phyloP scores from a whole-genome alignment of 2,888 invertebrate genomes.

The Cantharis flavilabris region DNA sequence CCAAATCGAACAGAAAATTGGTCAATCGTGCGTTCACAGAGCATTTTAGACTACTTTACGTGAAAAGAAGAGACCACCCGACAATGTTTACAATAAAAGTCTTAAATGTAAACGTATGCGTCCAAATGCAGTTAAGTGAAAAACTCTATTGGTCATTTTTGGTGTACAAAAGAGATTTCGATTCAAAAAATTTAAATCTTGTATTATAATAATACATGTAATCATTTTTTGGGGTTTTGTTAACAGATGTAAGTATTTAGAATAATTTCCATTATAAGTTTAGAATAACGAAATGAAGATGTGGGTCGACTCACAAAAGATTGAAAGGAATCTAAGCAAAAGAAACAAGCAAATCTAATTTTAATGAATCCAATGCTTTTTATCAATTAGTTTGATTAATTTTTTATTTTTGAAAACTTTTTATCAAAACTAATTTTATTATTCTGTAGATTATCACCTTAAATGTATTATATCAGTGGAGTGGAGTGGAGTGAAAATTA shows the following conservation, averaged over 20 bases:
- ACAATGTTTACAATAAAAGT: slow-evolving; percentile 23
- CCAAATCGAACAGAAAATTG: slow-evolving; percentile 27
- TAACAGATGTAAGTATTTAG: background rate
- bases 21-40: slow-evolving; percentile 23
- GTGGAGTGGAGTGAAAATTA: background rate
- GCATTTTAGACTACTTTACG: slow-evolving; percentile 7
- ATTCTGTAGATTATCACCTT: background rate
- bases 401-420: background rate
- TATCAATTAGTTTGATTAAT: slow-evolving; percentile 7
- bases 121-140: slow-evolving; percentile 31
- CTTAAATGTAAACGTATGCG: slow-evolving; percentile 21
- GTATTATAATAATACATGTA: background rate
- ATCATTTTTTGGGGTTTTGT: background rate
- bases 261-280: background rate
- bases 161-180: slow-evolving; percentile 5
- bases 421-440: slow-evolving; percentile 2
- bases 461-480: background rate
- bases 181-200: slow-evolving; percentile 7
- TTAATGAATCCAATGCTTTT: slow-evolving; percentile 13
- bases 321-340: background rate
- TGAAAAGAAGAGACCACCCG: slow-evolving; percentile 28
- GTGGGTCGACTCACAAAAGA: background rate
- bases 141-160: slow-evolving; percentile 29
- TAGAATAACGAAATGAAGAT: background rate
- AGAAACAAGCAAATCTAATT: slow-evolving; percentile 6